Evolutionary conservation across 2,113 vertebrate genomes (phyloP), one percentile per base, ranked within the genome.

Genomic region (Saccopteryx bilineata): DNA sequence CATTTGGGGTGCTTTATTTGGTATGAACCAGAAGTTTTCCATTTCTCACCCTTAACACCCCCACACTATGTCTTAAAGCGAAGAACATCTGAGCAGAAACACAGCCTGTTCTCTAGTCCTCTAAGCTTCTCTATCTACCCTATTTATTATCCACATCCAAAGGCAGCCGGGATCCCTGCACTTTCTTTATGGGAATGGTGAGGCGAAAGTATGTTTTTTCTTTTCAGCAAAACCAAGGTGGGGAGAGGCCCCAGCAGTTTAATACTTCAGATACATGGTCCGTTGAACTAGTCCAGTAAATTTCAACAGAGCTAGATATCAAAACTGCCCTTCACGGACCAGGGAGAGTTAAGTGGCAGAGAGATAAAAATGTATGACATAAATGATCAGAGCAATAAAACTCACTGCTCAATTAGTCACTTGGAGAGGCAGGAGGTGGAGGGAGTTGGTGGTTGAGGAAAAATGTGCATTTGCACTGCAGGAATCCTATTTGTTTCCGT

Each of bases 321-420:
- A 87, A 93, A 96, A 82, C 91, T 92, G 96, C 89, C 96, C 95
- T 96, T 97, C 97, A 97, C 0, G 28, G 97, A 75, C 83, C 83
- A 97, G 86, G 93, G 95, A 96, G 94, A 97, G 89, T 90, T 96
- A 96, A 96, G 87, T 96, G 94, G 76, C 93, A 96, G 89, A 97
- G 80, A 97, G 89, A 92, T 93, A 94, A 97, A 97, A 98, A 96
- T 83, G 95, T 93, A 90, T 48, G 94, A 78, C 94, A 96, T 96
- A 84, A 97, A 97, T 78, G 88, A 98, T 97, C 96, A 98, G 97
- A 98, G 94, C 97, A 97, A 71, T 96, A 98, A 97, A 92, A 96
- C 79, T 93, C 91, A 63, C 87, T 94, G 92, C 81, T 98, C 98
- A 97, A 97, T 97, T 96, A 98, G 94, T 90, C 80, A 78, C 69